Percentiles rank a stretch among this genome's conserved stretches.
Conservation (phyloP, 1,140 invertebrate species). For the Trinorchestia longiramus region DNA sequence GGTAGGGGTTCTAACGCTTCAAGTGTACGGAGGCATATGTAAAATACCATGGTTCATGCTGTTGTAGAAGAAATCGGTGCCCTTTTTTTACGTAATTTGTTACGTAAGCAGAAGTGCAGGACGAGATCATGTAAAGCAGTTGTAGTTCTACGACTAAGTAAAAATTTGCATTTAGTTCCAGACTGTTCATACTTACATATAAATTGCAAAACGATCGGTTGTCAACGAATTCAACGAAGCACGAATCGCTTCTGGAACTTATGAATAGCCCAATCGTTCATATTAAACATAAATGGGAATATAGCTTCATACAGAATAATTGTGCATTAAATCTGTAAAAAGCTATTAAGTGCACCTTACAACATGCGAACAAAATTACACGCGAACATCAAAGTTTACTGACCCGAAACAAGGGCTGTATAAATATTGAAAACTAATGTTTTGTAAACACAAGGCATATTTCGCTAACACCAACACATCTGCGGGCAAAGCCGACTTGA, state of each 20-base stretch:
- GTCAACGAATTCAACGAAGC: not conserved
- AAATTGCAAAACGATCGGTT: not conserved
- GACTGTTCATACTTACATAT: not conserved
- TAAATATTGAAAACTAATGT: not conserved
- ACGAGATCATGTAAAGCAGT: not conserved
- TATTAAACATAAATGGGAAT: not conserved
- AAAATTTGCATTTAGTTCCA: not conserved
- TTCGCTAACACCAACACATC: no score
- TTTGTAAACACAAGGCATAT: not conserved
- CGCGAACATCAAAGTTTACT: not conserved
- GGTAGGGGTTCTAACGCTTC: no score
- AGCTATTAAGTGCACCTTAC: not conserved
- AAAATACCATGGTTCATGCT: no score
- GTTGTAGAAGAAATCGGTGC: no score
- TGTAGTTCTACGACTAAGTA: not conserved
- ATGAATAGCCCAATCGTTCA: not conserved
- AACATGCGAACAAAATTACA: not conserved
- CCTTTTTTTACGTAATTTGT: not conserved
- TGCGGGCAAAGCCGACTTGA: no score
- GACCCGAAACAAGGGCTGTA: not conserved
- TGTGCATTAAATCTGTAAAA: not conserved
- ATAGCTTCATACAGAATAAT: not conserved
- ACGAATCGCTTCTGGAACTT: not conserved
- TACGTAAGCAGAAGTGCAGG: not conserved
- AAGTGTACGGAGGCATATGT: no score